Percentiles rank a stretch among this genome's conserved stretches.
Conservation (phyloP, 2,113 vertebrate genomes). For the Loxodonta africana region DNA sequence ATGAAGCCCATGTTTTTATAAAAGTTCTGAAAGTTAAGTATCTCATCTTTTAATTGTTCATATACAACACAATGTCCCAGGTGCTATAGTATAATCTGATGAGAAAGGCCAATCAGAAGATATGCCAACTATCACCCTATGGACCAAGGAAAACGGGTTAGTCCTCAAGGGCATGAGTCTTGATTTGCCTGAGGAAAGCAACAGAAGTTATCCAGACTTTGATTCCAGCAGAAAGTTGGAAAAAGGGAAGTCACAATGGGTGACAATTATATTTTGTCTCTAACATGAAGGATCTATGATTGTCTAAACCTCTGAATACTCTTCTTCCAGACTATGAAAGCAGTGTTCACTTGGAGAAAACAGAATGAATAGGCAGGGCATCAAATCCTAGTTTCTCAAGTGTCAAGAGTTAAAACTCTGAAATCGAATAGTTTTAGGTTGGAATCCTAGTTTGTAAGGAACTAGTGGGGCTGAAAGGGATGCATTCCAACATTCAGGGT, state of each 20-base stretch:
- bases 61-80: not conserved
- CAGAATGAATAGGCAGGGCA: not conserved
- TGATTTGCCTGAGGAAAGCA: not conserved
- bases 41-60: not conserved
- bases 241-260: not conserved
- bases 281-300: not conserved
- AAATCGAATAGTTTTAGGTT: not conserved
- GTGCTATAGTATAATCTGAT: not conserved
- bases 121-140: not conserved
- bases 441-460: not conserved
- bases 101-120: not conserved
- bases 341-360: not conserved
- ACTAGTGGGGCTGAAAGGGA: no score
- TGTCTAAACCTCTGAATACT: not conserved
- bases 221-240: not conserved
- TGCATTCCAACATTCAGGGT: not conserved
- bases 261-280: not conserved
- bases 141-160: not conserved
- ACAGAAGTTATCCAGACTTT: not conserved
- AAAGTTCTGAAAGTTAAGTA: conserved; percentile 2
- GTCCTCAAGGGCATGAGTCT: not conserved
- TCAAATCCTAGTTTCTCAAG: not conserved
- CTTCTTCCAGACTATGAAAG: not conserved
- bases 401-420: not conserved
- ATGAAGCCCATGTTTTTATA: not conserved